Conservation (phyloP, 2,888 invertebrate genomes). For the Ichneumoninae sp. region DNA sequence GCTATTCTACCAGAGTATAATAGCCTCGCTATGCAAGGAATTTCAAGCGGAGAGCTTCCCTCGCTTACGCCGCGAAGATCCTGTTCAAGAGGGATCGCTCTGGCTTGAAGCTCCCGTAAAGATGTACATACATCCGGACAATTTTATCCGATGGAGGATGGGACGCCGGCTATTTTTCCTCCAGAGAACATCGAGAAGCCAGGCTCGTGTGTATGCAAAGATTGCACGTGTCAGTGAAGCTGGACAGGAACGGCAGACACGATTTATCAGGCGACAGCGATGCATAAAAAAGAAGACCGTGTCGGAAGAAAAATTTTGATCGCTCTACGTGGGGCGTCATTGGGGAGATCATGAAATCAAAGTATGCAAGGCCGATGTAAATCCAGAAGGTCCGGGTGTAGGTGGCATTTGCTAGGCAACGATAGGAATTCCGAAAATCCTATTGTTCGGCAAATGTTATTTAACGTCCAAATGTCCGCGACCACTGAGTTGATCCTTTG, state of each 20-base stretch:
- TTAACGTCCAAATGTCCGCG: neutral
- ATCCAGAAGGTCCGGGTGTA: neutral
- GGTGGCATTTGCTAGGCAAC: slow-evolving; percentile 1
- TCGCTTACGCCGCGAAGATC: slow-evolving; percentile 22
- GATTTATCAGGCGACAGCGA: slow-evolving; percentile 5
- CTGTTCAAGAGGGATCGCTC: slow-evolving; percentile 14
- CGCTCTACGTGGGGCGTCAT: neutral
- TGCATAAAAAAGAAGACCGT: neutral
- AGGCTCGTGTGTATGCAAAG: neutral
- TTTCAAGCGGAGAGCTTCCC: slow-evolving; percentile 48
- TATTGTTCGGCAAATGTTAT: slow-evolving; percentile 16
- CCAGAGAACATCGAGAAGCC: neutral
- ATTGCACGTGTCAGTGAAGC: neutral
- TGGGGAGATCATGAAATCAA: neutral
- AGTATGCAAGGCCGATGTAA: neutral
- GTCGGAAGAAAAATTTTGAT: neutral
- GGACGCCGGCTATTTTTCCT: neutral
- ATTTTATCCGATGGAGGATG: slow-evolving; percentile 1
- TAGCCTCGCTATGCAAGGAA: slow-evolving; percentile 47
- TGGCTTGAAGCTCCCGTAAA: slow-evolving; percentile 7
- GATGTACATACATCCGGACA: slow-evolving; percentile 19
- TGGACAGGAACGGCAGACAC: neutral
- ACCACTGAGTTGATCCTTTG: neutral
- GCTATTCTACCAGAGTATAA: slow-evolving; percentile 55
- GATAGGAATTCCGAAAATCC: slow-evolving; percentile 14